Base-by-base conservation (phyloP, 1,140 invertebrate species). In the Homarus americanus region DNA sequence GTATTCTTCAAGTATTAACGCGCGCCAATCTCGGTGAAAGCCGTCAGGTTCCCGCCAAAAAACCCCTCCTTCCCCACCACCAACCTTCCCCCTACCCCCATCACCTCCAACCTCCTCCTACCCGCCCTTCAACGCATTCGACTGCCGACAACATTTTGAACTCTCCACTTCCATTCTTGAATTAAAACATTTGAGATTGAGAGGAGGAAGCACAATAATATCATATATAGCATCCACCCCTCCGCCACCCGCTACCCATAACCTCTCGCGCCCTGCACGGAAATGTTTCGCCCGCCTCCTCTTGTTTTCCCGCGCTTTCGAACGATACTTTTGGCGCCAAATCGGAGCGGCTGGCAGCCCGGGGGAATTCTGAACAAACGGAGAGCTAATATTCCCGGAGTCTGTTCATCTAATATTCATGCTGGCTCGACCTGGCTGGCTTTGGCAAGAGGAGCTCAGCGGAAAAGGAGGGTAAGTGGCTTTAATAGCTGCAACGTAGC, bases 171-270 rank as follows among this genome's bases (percentile, higher is more conserved):
- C 78, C 78, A 82, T 82, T 82, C 78, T 82, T 82, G 49, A 82
- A 82, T 82, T 82, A 82, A 82, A 82, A 82, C 78, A 82, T 82
- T 82, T 82, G 78, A 82, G 78, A 82, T 82, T 82, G 78, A 82
- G 78, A 82, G 78, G 78, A 82, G 78, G 78, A 82, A 82, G 78
- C 78, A 82, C 78, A 82, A 82, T 82, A 82, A 82, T 82, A 82
- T 82, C 78, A 82, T 82, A 82, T 82, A 82, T 82, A 82, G 78
- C 78, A 82, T 82, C 80, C 80, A 63, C 80, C 80, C 79, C 44
- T 32, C 80, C 49, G 15, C 34, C 28, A 20, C 80, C 53, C 32
- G 28, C 0, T 12, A 24, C 32, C 53, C 49, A n/a, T 34, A 82
- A 38, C 20, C 80, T 3, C 49, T 63, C 80, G 80, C 80, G 72